Percentiles rank a stretch among this genome's conserved stretches.
These are phyloP conservation scores for Lutjanus erythropterus DNA, from an alignment of 2,113 vertebrate genomes.

Conservation along the genomic window DNA sequence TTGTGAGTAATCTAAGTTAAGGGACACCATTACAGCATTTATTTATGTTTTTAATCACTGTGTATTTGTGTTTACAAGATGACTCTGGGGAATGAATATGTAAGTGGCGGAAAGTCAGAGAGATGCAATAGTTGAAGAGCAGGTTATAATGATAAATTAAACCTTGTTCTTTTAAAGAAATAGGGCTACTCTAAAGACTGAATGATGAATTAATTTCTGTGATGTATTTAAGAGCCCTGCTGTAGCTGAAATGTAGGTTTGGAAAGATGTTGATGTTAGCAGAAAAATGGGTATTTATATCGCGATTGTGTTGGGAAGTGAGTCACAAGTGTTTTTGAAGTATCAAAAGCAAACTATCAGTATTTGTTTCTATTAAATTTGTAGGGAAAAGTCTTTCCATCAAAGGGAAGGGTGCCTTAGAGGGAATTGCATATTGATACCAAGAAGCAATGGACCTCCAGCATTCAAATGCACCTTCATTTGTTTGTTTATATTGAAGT, in stretches of 20 bases:
- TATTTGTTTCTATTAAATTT: slow-evolving; percentile 50
- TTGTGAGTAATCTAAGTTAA: slow-evolving; percentile 20
- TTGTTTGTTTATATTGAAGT: slow-evolving; percentile 27
- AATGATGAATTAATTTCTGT: not conserved
- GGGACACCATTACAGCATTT: slow-evolving; percentile 28
- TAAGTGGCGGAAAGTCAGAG: slow-evolving; percentile 13
- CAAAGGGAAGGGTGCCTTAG: slow-evolving; percentile 81
- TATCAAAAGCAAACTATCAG: slow-evolving; percentile 52
- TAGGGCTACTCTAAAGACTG: not conserved
- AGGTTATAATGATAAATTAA: not conserved
- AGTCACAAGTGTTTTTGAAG: slow-evolving; percentile 20
- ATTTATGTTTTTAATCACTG: slow-evolving; percentile 28
- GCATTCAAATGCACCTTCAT: slow-evolving; percentile 68
- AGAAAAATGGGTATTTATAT: not conserved
- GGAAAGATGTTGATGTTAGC: not conserved
- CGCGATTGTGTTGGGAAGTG: slow-evolving; percentile 16
- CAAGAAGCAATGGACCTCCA: slow-evolving; percentile 61
- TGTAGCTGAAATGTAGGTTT: slow-evolving; percentile 19
- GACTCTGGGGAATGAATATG: slow-evolving; percentile 45
- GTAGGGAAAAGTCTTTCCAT: slow-evolving; percentile 58
- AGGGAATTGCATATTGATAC: slow-evolving; percentile 52
- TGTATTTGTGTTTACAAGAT: slow-evolving; percentile 54
- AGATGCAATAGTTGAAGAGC: slow-evolving; percentile 1
- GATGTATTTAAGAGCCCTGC: not conserved
- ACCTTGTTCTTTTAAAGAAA: not conserved